Conservation (phyloP, 2,797 vertebrate genomes). For the Peromyscus melanophrys region DNA sequence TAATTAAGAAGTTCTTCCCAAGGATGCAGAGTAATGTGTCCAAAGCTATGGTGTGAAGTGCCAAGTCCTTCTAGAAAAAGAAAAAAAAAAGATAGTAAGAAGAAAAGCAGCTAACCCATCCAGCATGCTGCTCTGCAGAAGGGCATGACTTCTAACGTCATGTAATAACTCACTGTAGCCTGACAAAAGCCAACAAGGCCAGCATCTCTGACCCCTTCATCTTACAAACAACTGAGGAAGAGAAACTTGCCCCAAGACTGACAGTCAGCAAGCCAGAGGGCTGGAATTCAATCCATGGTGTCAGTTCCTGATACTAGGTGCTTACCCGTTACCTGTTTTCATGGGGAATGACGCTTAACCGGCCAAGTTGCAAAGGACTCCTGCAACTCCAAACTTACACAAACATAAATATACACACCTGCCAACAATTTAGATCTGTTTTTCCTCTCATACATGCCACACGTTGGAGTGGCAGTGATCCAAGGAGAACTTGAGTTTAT, state of each 20-base stretch:
- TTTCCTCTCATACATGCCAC: neutral
- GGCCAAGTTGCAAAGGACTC: neutral
- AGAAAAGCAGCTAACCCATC: neutral
- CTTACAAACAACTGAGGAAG: neutral
- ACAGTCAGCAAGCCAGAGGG: neutral
- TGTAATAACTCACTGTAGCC: neutral
- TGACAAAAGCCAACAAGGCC: neutral
- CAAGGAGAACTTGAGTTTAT: neutral
- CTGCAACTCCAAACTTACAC: neutral
- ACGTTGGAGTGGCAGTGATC: neutral
- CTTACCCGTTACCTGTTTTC: neutral
- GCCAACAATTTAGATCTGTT: neutral
- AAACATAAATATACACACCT: neutral
- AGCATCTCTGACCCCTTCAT: neutral
- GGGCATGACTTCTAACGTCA: neutral
- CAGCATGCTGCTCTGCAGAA: neutral
- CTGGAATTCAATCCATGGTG: neutral
- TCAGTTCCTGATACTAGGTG: neutral
- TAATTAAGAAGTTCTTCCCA: conserved; percentile 1
- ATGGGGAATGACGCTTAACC: neutral
- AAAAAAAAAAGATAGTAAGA: neutral
- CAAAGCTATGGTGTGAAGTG: neutral
- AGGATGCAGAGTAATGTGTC: neutral
- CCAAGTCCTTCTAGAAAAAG: neutral
- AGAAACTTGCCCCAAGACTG: neutral